Evolutionary conservation across 2,113 vertebrate genomes (phyloP), one percentile per base, ranked within the genome.

Genomic region (Alouatta palliata): DNA sequence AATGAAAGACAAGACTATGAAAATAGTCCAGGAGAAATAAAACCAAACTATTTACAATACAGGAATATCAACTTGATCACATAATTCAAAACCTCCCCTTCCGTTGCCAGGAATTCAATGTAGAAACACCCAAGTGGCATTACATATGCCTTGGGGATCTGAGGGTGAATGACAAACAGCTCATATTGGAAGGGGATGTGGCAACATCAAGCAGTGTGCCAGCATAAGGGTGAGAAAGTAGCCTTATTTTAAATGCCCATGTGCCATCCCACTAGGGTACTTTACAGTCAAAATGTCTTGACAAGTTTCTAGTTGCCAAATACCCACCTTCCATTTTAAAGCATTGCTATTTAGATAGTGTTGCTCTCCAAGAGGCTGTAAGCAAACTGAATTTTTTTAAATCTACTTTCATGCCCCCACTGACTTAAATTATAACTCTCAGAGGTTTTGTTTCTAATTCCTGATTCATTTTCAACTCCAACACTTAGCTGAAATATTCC

Each of bases 351-450:
- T 89, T 86, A 68, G 37, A 73, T 76, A 37, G 87, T 75, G 92
- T 64, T 71, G 23, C 84, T 82, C 84, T 82, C 84, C 49, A 90
- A 76, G 84, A 85, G 49, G 58, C 40, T 70, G 61, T 86, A 81
- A 85, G n/a, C 37, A 96, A 76, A 94, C n/a, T 89, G 73, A 64
- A 86, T 82, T 94, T 94, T 95, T 94, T 43, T 61, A 87, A 94
- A 82, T 71, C 79, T 92, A 23, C 58, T 58, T 23, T 82, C 20
- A 8, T 61, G 70, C 79, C n/a, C 79, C 84, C 30, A 71, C 32
- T 82, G 88, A 58, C 58, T 94, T 91, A 96, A 91, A 90, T 89
- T 66, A 95, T 71, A 89, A 82, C 88, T 97, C 76, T 52, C n/a
- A 82, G 84, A 83, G 66, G 27, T 92, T 95, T 93, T n/a, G 56